Evolutionary conservation across 2,113 vertebrate species (phyloP).

Genomic region (Protobothrops flavoviridis): DNA sequence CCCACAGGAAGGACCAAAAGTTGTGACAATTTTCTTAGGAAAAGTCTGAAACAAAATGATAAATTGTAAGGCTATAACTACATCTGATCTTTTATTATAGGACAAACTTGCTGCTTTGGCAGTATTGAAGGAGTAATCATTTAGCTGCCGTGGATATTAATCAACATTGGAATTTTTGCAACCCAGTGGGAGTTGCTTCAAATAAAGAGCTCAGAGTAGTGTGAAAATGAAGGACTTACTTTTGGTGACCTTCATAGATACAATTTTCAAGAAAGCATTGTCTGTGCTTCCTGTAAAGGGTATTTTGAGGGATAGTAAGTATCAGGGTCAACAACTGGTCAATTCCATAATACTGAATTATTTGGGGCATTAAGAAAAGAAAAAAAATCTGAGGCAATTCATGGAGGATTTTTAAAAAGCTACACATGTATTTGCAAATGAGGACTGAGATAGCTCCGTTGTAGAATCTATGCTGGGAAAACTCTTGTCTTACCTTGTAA

Average conservation of each 20-base stretch:
- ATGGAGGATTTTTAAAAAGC: neutral
- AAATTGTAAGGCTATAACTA: constrained; percentile 36
- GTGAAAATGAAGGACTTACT: neutral
- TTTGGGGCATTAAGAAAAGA: constrained; percentile 4
- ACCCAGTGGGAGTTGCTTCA: neutral
- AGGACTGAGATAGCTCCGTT: neutral
- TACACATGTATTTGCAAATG: neutral
- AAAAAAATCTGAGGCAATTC: neutral
- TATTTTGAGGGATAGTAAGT: neutral
- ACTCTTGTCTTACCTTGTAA: neutral
- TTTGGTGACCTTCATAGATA: constrained; percentile 5
- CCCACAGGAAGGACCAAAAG: neutral
- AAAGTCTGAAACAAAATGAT: constrained; percentile 40
- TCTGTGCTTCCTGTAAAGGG: neutral
- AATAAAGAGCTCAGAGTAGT: neutral
- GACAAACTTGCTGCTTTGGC: constrained; percentile 28
- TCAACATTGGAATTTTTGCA: constrained; percentile 6
- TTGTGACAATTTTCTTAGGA: constrained; percentile 27
- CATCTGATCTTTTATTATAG: constrained; percentile 18
- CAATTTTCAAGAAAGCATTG: neutral
- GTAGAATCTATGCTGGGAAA: neutral
- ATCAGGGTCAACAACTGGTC: neutral
- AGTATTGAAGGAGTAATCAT: constrained; percentile 9
- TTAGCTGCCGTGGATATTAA: constrained; percentile 17
- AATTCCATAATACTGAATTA: constrained; percentile 32